Conservation (phyloP, 2,888 invertebrate genomes). For the Podotricha telesiphe region DNA sequence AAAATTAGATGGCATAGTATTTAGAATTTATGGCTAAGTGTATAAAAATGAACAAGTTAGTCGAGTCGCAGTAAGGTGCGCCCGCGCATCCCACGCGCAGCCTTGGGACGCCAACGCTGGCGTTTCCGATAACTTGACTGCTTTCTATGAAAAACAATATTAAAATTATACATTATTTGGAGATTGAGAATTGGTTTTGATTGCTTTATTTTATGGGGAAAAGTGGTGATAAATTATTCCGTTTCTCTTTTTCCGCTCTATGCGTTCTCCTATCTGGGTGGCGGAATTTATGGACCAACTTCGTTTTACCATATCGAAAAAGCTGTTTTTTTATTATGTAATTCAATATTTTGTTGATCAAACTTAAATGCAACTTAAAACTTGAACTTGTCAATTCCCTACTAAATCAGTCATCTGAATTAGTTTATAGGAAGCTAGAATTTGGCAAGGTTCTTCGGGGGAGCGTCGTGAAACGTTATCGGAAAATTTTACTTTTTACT, state of each 20-base stretch:
- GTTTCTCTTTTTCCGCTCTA: too few species aligned
- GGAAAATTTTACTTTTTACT: too few species aligned
- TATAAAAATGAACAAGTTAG: slow-evolving; percentile 39
- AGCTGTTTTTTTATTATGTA: background rate
- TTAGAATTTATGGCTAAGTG: slow-evolving; percentile 17
- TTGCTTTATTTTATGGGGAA: too few species aligned
- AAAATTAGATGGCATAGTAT: slow-evolving; percentile 12
- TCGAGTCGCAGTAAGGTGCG: slow-evolving; percentile 43
- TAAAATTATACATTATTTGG: background rate
- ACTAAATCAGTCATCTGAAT: too few species aligned
- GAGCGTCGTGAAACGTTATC: too few species aligned
- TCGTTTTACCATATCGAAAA: background rate
- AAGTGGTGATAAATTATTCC: too few species aligned
- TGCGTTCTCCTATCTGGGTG: background rate
- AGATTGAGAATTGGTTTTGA: background rate
- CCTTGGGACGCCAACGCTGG: slow-evolving; percentile 45
- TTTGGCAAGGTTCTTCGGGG: too few species aligned
- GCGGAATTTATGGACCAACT: background rate
- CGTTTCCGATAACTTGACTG: slow-evolving; percentile 33
- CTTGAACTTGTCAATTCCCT: too few species aligned
- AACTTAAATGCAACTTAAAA: too few species aligned
- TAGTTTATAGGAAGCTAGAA: too few species aligned
- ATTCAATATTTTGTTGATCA: too few species aligned
- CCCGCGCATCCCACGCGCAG: slow-evolving; percentile 49
- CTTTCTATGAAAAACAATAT: slow-evolving; percentile 31